Percentiles rank a stretch among this genome's conserved stretches.
These are phyloP conservation scores for Chamaetylas fuelleborni DNA, from an alignment of 2,113 vertebrate genomes.

Conservation along the genomic window DNA sequence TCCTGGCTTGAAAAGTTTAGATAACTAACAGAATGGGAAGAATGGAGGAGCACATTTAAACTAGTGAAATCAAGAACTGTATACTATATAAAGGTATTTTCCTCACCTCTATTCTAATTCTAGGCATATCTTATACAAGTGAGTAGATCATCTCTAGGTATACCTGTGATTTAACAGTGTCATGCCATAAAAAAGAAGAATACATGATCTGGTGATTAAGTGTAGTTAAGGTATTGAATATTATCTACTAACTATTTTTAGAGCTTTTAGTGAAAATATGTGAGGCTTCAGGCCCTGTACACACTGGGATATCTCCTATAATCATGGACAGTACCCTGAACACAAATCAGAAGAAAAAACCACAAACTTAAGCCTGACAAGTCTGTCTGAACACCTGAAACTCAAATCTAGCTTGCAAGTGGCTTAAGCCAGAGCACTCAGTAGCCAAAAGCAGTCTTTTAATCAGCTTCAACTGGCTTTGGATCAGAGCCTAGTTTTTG, in stretches of 20 bases:
- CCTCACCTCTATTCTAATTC: neutral
- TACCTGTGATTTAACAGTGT: neutral
- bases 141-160: neutral
- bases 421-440: neutral
- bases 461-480: slow-evolving; percentile 43
- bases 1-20: neutral
- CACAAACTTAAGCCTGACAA: neutral
- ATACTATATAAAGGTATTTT: neutral
- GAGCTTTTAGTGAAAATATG: neutral
- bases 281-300: neutral
- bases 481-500: neutral
- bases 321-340: neutral
- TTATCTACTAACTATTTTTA: neutral
- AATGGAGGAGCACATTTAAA: neutral
- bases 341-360: neutral
- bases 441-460: slow-evolving; percentile 5
- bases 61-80: neutral
- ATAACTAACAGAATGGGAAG: neutral
- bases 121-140: neutral
- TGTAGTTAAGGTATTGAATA: neutral
- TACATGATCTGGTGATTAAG: neutral
- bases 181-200: neutral
- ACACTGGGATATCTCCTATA: neutral
- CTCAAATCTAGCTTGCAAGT: neutral
- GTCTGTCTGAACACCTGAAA: neutral